Evolutionary conservation across 2,113 vertebrate species (phyloP).

Genomic region (Mugil cephalus): DNA sequence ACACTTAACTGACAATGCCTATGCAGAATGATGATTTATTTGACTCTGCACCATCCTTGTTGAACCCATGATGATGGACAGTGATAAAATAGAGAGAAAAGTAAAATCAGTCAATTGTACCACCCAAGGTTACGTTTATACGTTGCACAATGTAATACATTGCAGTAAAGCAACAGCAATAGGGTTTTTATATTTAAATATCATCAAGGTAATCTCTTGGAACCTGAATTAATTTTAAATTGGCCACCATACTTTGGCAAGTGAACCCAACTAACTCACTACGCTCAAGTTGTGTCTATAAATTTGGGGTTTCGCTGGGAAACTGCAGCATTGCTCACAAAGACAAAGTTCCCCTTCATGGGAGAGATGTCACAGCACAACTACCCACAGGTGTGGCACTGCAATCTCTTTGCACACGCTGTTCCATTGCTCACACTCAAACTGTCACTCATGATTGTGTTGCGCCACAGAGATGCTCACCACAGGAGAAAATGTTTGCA

Average conservation of each 20-base stretch:
- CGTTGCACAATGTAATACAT: constrained; percentile 31
- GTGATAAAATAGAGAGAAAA: constrained; percentile 25
- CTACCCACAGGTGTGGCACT: constrained; percentile 14
- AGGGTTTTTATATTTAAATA: no score
- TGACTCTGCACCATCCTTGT: constrained; percentile 44
- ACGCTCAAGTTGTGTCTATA: constrained; percentile 1
- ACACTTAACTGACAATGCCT: constrained; percentile 51
- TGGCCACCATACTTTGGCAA: no score
- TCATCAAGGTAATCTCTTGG: neutral
- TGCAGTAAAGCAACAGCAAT: no score
- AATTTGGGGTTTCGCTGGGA: constrained; percentile 7
- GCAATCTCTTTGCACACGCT: constrained; percentile 24
- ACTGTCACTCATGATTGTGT: constrained; percentile 27
- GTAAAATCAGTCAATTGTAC: constrained; percentile 40
- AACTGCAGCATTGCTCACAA: constrained; percentile 18
- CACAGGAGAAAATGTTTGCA: constrained; percentile 6
- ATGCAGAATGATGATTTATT: constrained; percentile 65
- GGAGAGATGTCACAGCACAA: constrained; percentile 19
- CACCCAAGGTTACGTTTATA: constrained; percentile 51
- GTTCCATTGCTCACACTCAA: constrained; percentile 31
- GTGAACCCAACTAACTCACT: constrained; percentile 14
- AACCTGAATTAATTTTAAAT: neutral
- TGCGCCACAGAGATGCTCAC: constrained; percentile 25
- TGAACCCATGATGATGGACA: constrained; percentile 46
- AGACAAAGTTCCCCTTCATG: constrained; percentile 5